Evolutionary conservation across 2,113 vertebrate genomes (phyloP).

Genomic region (Rhadina sibilatrix): DNA sequence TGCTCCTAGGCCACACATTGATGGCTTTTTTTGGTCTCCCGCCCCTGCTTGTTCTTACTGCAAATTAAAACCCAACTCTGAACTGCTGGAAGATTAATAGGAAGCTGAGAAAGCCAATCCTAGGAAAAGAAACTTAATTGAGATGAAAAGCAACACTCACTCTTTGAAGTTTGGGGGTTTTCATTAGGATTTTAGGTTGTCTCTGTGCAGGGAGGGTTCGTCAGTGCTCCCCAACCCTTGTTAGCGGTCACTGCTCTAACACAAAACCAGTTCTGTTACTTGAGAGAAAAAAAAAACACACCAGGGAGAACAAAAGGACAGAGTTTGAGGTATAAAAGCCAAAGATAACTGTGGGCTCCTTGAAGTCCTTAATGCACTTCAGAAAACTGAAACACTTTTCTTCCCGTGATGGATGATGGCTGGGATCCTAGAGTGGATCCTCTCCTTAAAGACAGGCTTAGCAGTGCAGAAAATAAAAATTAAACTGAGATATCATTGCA

Average conservation of each 20-base stretch:
- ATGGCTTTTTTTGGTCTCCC: background rate
- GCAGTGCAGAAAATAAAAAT: background rate
- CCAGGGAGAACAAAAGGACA: background rate
- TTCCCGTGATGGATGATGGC: background rate
- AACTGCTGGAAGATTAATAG: background rate
- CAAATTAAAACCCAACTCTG: background rate
- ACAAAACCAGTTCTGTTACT: conserved; percentile 36
- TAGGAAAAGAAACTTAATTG: background rate
- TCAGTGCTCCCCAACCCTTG: background rate
- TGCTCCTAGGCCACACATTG: rapidly evolving
- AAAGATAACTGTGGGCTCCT: background rate
- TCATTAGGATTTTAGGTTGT: background rate
- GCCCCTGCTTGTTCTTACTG: background rate
- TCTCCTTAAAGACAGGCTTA: background rate
- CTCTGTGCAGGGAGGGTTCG: background rate
- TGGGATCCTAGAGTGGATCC: background rate
- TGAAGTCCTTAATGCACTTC: background rate
- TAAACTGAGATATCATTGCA: background rate
- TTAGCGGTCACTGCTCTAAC: background rate
- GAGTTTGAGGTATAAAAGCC: conserved; percentile 12
- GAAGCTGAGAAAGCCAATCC: background rate
- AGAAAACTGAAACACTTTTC: background rate
- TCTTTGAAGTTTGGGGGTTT: conserved; percentile 15
- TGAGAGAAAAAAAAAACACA: background rate
- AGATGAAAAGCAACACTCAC: background rate